These are phyloP conservation scores for Hedychridium roseum DNA, from an alignment of 2,888 invertebrate species.

Conservation along the genomic window DNA sequence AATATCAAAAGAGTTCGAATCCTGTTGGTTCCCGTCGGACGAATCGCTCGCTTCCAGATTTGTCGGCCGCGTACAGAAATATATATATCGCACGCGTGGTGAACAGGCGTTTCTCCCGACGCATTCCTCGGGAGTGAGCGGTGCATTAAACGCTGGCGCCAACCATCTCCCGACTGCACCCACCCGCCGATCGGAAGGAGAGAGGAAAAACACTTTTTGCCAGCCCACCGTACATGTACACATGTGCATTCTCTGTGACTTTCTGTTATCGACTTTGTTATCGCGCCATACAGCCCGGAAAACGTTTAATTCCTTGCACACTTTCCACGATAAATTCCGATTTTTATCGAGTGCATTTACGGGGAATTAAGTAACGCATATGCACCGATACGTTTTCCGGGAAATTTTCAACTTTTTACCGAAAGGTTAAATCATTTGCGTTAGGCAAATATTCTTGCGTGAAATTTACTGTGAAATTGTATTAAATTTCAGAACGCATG, in stretches of 20 bases:
- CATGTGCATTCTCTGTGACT: not conserved
- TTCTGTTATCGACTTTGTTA: too few species aligned
- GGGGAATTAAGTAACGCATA: too few species aligned
- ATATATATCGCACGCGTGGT: slow-evolving; percentile 24
- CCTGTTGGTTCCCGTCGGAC: slow-evolving; percentile 7
- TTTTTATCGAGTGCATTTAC: too few species aligned
- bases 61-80: slow-evolving; percentile 15
- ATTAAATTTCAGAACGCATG: too few species aligned
- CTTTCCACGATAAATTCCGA: too few species aligned
- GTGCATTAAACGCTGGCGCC: slow-evolving; percentile 38
- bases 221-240: slow-evolving; percentile 11
- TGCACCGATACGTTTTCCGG: too few species aligned
- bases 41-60: slow-evolving; percentile 33
- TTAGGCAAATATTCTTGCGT: too few species aligned
- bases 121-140: slow-evolving; percentile 37
- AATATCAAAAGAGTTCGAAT: slow-evolving; percentile 19
- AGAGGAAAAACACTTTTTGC: slow-evolving; percentile 30
- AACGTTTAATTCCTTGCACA: too few species aligned
- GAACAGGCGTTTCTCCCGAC: slow-evolving; percentile 18
- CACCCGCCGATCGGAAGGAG: slow-evolving; percentile 4
- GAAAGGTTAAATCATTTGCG: too few species aligned
- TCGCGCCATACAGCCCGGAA: too few species aligned
- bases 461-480: too few species aligned
- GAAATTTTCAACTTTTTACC: too few species aligned
- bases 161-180: slow-evolving; percentile 13